Base-by-base conservation (phyloP, 2,888 invertebrate genomes). In the Hirtodrosophila confusa region DNA sequence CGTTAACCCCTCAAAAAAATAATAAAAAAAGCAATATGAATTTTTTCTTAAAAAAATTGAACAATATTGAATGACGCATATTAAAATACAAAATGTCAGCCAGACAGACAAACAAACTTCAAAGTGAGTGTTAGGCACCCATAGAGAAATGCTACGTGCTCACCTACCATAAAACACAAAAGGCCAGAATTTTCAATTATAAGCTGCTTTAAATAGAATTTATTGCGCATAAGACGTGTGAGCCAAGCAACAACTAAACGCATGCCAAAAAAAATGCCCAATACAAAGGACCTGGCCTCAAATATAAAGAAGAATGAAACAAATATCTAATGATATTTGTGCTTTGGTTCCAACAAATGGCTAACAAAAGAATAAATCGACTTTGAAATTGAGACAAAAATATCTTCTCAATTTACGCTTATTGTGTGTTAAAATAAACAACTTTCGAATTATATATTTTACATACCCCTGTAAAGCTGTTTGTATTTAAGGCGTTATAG, bases 141-240 rank as follows among this genome's bases (percentile, higher is more conserved):
- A 44, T 40, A 51, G 27, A 27, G 17, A 41, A 12, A 48, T 45
- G 61, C 61, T 53, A 37, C 39, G 27, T 40, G 11, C 31, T 33
- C 48, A 33, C 31, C 6, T 40, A 17, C 11, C 45, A 1, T 7
- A 12, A 1, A 43, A 43, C 48, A 51, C 39, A 68, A 57, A 48
- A 31, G 53, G 33, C 12, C 33, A 35, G 5, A 49, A 49, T 33
- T 50, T 60, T 10, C 37, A 10, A 36, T 37, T 51, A 44, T 54
- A 27, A 17, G n/a, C 40, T 7, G 45, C 33, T 44, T 66, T 36
- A 56, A 57, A 60, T 54, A 41, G 8, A 17, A 62, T 44, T 47
- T 44, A 68, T 69, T 66, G 17, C 64, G 60, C 31, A 84, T 67
- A 70, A 61, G 54, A 44, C 48, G 35, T 55, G 75, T 67, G 24